Evolutionary conservation across 2,113 vertebrate genomes (phyloP).

Genomic region (Gnathonemus longibarbis): DNA sequence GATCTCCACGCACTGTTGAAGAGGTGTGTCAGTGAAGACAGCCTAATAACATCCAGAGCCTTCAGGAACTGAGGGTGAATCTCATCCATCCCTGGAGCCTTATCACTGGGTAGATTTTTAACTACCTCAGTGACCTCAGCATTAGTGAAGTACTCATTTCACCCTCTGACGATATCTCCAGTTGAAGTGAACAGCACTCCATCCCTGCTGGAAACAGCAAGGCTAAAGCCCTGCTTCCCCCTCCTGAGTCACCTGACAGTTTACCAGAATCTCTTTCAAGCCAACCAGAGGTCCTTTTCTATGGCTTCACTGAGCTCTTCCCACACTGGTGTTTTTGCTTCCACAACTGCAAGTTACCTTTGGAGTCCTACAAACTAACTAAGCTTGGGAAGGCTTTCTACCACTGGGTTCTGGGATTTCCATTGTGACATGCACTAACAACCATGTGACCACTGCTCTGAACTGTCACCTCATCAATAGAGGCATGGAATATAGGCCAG

Average conservation of each 20-base stretch:
- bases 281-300: not conserved
- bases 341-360: not conserved
- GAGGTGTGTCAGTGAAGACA: not conserved
- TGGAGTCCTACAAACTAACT: not conserved
- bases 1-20: not conserved
- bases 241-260: not conserved
- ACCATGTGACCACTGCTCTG: too few species aligned
- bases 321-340: not conserved
- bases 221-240: not conserved
- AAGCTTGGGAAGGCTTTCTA: not conserved
- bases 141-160: not conserved
- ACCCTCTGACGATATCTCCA: not conserved
- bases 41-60: not conserved
- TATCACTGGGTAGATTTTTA: not conserved
- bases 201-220: not conserved
- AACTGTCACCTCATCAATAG: not conserved
- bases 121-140: not conserved
- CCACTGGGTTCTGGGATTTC: not conserved
- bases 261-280: not conserved
- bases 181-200: not conserved
- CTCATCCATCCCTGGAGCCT: not conserved
- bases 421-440: not conserved
- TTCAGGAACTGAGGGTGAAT: not conserved
- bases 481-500: not conserved
- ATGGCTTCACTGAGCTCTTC: not conserved